A percentile compares a stretch with the other conserved stretches of the same genome.
Evolutionary conservation across 2,888 invertebrate species (phyloP).

Genomic region (Pheosia tremula): DNA sequence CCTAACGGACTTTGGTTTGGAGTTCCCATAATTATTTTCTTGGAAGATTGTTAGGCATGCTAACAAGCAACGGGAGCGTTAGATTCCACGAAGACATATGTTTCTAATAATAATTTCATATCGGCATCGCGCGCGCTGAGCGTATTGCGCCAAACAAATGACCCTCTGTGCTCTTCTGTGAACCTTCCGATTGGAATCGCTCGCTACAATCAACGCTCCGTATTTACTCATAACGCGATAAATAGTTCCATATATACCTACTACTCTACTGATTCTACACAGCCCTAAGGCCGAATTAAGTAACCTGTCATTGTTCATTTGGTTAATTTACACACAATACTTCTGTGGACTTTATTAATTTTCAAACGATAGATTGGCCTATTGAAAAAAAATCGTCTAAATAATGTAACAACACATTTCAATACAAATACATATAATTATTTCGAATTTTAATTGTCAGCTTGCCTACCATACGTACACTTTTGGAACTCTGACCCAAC

Average conservation of each 20-base stretch:
- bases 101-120: slow-evolving; percentile 79
- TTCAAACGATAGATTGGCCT: slow-evolving; percentile 7
- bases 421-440: slow-evolving; percentile 35
- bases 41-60: slow-evolving; percentile 13
- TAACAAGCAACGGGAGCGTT: slow-evolving; percentile 18
- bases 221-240: slow-evolving; percentile 63
- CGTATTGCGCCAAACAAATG: slow-evolving; percentile 67
- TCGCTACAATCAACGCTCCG: slow-evolving; percentile 46
- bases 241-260: slow-evolving; percentile 50
- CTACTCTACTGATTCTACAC: slow-evolving; percentile 31
- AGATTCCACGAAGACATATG: slow-evolving; percentile 61
- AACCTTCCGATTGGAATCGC: slow-evolving; percentile 69
- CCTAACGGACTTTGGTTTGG: neutral
- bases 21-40: neutral
- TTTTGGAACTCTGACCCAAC: slow-evolving; percentile 54
- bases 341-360: neutral
- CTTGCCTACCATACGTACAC: slow-evolving; percentile 41
- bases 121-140: slow-evolving; percentile 62
- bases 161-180: slow-evolving; percentile 77
- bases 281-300: slow-evolving; percentile 36
- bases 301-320: slow-evolving; percentile 35
- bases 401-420: slow-evolving; percentile 32
- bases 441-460: slow-evolving; percentile 45
- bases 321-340: slow-evolving; percentile 58
- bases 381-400: slow-evolving; percentile 12